Evolutionary conservation across 2,888 invertebrate species (phyloP).

Genomic region (Hofmannophila pseudospretella): DNA sequence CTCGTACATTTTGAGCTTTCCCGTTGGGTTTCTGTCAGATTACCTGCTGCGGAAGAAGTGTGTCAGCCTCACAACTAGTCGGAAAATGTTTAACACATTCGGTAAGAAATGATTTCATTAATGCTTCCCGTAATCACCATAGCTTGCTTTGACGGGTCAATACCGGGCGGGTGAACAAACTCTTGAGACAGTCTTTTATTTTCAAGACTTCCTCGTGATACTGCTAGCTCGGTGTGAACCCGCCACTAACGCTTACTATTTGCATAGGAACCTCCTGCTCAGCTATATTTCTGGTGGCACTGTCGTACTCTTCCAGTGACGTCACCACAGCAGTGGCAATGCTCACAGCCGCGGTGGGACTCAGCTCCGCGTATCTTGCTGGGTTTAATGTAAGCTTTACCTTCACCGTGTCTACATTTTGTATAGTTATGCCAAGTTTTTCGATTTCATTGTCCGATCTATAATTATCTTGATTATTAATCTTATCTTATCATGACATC

Average conservation of each 20-base stretch:
- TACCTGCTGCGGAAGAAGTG: constrained; percentile 63
- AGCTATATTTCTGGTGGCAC: constrained; percentile 78
- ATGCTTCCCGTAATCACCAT: no score
- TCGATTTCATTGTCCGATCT: no score
- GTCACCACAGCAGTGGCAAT: constrained; percentile 76
- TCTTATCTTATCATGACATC: no score
- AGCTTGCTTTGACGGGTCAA: no score
- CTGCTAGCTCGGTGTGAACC: neutral
- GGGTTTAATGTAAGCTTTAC: constrained; percentile 79
- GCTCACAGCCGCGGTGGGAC: constrained; percentile 82
- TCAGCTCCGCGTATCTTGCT: constrained; percentile 83
- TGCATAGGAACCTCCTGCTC: constrained; percentile 78
- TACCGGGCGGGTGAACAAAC: no score
- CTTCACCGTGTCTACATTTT: no score
- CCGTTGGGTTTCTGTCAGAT: constrained; percentile 64
- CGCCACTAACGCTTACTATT: no score
- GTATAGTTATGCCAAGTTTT: no score
- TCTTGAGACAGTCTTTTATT: no score
- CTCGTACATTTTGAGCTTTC: constrained; percentile 77
- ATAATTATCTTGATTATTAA: no score
- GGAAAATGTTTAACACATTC: constrained; percentile 40
- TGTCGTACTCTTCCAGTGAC: constrained; percentile 68
- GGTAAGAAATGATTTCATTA: no score
- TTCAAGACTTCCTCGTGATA: neutral
- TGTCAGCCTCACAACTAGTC: constrained; percentile 61